Percentiles rank a stretch among this genome's conserved stretches.
phyloP scores from a whole-genome alignment of 2,113 vertebrate species.

The Lamprotornis superbus region DNA sequence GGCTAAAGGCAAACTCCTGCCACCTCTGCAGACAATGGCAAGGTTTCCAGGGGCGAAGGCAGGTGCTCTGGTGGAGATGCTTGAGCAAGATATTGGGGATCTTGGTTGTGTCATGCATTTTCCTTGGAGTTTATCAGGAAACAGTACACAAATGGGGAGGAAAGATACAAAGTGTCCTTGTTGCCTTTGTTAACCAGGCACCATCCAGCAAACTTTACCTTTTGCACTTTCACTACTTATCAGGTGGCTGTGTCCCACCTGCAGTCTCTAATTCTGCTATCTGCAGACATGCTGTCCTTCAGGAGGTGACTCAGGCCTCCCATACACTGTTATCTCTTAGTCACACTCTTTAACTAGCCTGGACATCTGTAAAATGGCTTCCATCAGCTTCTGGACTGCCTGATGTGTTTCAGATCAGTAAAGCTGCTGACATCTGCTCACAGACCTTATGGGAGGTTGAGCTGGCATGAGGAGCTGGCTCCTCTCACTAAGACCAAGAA shows the following conservation, averaged over 20 bases:
- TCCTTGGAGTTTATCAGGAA: not conserved
- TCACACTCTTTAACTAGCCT: not conserved
- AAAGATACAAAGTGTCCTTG: not conserved
- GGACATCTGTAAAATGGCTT: not conserved
- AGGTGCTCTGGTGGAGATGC: not conserved
- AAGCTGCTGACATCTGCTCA: not conserved
- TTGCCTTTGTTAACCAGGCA: not conserved
- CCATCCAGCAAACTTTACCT: not conserved
- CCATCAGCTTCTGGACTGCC: not conserved
- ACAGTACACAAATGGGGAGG: not conserved
- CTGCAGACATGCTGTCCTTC: not conserved
- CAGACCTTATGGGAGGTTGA: not conserved
- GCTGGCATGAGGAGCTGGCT: not conserved
- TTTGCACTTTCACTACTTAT: not conserved
- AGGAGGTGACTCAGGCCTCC: not conserved
- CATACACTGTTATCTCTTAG: not conserved
- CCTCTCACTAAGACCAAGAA: not conserved
- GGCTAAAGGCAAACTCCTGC: not conserved
- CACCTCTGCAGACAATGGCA: not conserved
- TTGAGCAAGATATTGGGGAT: accelerated
- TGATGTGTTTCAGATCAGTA: accelerated
- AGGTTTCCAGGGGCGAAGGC: not conserved
- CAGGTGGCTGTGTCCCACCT: not conserved
- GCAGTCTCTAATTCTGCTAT: not conserved
- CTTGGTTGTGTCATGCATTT: not conserved